These are phyloP conservation scores for Hippocampus barbouri DNA, from an alignment of 2,113 vertebrate genomes.

Conservation along the genomic window DNA sequence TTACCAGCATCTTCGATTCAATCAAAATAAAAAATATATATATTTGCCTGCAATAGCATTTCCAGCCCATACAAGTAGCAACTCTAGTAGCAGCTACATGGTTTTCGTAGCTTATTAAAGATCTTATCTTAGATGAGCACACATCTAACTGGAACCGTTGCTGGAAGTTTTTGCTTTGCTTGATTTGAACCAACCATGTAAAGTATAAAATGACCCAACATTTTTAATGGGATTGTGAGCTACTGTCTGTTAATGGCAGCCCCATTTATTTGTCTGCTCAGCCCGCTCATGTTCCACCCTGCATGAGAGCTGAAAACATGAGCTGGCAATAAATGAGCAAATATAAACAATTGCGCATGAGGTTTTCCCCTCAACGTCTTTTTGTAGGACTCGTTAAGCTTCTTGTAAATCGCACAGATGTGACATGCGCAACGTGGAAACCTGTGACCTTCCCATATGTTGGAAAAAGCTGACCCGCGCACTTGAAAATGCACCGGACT, in stretches of 20 bases:
- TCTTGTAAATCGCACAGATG: not conserved
- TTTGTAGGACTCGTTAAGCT: not conserved
- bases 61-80: too few relatives aligned
- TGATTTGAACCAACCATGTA: not conserved
- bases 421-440: slow-evolving; percentile 7
- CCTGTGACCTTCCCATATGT: slow-evolving; percentile 49
- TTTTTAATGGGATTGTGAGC: not conserved
- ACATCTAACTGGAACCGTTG: too few relatives aligned
- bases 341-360: too few relatives aligned
- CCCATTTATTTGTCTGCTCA: not conserved
- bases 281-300: not conserved
- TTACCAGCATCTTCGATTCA: too few relatives aligned
- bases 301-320: too few relatives aligned
- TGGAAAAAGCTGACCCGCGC: slow-evolving; percentile 54
- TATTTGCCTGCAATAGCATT: too few relatives aligned
- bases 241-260: not conserved
- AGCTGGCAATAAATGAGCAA: too few relatives aligned
- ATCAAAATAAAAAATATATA: too few relatives aligned
- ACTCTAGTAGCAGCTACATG: too few relatives aligned
- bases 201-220: not conserved
- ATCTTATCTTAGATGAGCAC: too few relatives aligned
- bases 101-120: too few relatives aligned
- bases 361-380: not conserved
- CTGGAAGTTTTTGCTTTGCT: too few relatives aligned
- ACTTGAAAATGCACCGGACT: slow-evolving; percentile 46